Base-by-base conservation (phyloP, 2,797 vertebrate species). In the Selene dorsalis region DNA sequence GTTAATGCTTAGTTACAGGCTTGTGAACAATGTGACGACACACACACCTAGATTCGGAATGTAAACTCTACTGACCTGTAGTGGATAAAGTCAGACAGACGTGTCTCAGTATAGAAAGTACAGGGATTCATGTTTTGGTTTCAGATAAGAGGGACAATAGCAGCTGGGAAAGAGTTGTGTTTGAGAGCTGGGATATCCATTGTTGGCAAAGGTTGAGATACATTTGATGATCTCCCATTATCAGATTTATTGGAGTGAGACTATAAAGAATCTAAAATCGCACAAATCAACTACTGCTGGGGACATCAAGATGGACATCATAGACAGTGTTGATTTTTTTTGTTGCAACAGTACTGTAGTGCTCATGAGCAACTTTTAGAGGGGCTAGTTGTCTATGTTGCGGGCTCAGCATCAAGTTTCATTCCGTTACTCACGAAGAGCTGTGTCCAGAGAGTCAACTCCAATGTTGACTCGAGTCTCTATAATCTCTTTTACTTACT, bases 1-100 rank as follows among this genome's bases (percentile, higher is more conserved):
- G 80, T 84, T 78, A 86, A 84, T 85, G 77, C 65, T 61, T 3
- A 56, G 43, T 16, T 77, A 20, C 48, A 66, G 59, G 20, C 52
- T 62, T 47, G 35, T 55, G 71, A 30, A 73, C 61, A 66, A 59
- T 59, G 48, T 65, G 38, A 69, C 65, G 47, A 45, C 20, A 76
- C 30, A 4, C 38, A 64, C 39, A 56, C 30, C 32, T 39, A 66
- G 5, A 57, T 58, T 39, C 63, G 55, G 55, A 67, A 43, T 67
- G 62, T 5, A 69, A 65, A 56, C 59, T 39, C 57, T 35, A 32
- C 18, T 39, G 65, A 39, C 63, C 72, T 73, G 69, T 17, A 52
- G 35, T 48, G 57, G 50, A 62, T 68, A 1, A 32, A 57, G 57
- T 53, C 55, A 61, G 50, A 63, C 38, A 12, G 65, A 11, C 35